Conservation (phyloP, 2,888 invertebrate species). For the Griposia aprilina region DNA sequence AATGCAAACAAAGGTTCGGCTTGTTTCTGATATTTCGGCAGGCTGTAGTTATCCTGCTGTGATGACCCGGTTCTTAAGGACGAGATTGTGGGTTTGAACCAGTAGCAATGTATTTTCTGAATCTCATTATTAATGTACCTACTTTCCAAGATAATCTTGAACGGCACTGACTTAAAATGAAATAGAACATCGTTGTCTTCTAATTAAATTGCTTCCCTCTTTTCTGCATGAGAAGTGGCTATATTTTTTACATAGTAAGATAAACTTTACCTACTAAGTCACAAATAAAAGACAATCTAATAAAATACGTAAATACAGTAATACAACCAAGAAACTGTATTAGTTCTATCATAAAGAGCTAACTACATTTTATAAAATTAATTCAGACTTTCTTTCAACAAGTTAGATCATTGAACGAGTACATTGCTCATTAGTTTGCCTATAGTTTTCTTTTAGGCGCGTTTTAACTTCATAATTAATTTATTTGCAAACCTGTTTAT, state of each 20-base stretch:
- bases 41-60: conserved; percentile 3
- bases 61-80: not conserved
- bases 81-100: not conserved
- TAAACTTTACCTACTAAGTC: not conserved
- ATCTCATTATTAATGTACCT: not conserved
- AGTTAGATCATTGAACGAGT: conserved; percentile 7
- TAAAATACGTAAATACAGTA: not conserved
- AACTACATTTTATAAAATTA: conserved; percentile 6
- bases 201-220: not conserved
- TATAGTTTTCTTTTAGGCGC: conserved; percentile 25
- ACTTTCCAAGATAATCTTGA: not conserved
- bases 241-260: too few species aligned
- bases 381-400: conserved; percentile 10
- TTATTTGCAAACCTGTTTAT: conserved; percentile 50
- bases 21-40: conserved; percentile 34
- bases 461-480: conserved; percentile 34
- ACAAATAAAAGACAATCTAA: not conserved
- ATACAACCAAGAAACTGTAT: not conserved
- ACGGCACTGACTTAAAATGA: not conserved
- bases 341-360: not conserved
- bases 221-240: too few species aligned
- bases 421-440: conserved; percentile 20
- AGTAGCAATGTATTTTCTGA: not conserved
- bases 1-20: conserved; percentile 47
- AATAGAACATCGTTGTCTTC: not conserved